These are phyloP conservation scores for Bothrops jararaca DNA, from an alignment of 2,113 vertebrate species.

Conservation along the genomic window DNA sequence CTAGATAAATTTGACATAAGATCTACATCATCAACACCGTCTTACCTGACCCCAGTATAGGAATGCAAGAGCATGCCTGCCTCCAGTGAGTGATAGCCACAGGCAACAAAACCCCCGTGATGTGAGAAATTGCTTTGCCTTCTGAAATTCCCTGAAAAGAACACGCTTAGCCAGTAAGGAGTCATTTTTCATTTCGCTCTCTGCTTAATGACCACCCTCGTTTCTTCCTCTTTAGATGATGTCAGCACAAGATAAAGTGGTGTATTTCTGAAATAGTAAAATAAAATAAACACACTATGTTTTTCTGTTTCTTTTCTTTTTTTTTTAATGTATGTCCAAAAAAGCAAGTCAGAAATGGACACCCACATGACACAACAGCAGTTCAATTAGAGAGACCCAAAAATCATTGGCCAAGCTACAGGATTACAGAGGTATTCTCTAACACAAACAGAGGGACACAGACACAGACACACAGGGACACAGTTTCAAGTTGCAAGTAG, in stretches of 20 bases:
- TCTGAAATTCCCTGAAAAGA: neutral
- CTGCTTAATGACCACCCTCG: neutral
- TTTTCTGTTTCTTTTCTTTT: neutral
- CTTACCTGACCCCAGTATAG: neutral
- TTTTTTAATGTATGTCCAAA: no score
- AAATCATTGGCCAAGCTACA: no score
- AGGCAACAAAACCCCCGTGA: neutral
- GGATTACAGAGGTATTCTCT: no score
- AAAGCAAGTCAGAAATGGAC: no score
- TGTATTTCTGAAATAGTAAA: neutral
- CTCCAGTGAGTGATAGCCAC: neutral
- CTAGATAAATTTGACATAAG: neutral
- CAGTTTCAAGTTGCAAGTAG: no score
- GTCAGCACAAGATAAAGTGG: neutral
- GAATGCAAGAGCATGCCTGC: neutral
- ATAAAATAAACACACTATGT: neutral
- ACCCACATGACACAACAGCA: no score
- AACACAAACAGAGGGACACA: no score
- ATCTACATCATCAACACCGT: neutral
- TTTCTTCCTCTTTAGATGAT: neutral
- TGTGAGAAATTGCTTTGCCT: neutral
- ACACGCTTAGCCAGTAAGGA: neutral
- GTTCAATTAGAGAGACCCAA: no score
- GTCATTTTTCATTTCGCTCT: constrained; percentile 4
- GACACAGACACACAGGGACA: no score